Base-by-base conservation (phyloP, 2,113 vertebrate species). In the Telmatochromis sp. region DNA sequence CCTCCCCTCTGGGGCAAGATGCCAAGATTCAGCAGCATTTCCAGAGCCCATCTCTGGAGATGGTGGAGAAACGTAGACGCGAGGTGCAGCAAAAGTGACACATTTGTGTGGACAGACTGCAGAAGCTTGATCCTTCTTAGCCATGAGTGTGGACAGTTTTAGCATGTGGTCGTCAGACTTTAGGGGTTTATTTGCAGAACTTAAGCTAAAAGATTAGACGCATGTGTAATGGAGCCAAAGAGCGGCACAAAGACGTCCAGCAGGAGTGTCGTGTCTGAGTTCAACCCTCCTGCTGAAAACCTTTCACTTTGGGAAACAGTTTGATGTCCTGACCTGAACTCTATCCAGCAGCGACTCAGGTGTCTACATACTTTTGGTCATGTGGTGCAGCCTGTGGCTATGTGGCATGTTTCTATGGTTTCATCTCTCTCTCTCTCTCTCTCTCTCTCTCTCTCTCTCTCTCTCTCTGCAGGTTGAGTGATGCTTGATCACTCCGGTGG, bases 351-450 rank as follows among this genome's bases (percentile, higher is more conserved):
- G 23, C 9, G 5, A 53, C 23, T 73, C 11, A 45, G 12, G 42
- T 45, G 84, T 84, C 82, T 28, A 68, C 10, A 75, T 40, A 88
- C 73, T 86, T 82, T 19, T 85, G 68, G 21, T 51, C 21, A 42
- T 17, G 57, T 63, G 9, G 45, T 37, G 49, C 60, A 85, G 86
- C 83, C 75, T 80, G 86, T 9, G 6, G 75, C 45, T 75, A 17
- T 35, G 42, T 49, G 54, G 6, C 21, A 85, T 33, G 84, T 86
- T 92, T 86, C 88, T 65, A 82, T 92, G 89, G 86, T 92, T 88
- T 90, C 88, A 45, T 42, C 23, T 5, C 35, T 47, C n/a, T 49
- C 17, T 83, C n/a, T 51, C 14, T 83, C 14, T 42, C 31, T 6
- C 42, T 35, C 58, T 58, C 19, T 42, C 31, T 5, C 33, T 47